Conservation (phyloP, 2,113 vertebrate species). For the Calonectris borealis region DNA sequence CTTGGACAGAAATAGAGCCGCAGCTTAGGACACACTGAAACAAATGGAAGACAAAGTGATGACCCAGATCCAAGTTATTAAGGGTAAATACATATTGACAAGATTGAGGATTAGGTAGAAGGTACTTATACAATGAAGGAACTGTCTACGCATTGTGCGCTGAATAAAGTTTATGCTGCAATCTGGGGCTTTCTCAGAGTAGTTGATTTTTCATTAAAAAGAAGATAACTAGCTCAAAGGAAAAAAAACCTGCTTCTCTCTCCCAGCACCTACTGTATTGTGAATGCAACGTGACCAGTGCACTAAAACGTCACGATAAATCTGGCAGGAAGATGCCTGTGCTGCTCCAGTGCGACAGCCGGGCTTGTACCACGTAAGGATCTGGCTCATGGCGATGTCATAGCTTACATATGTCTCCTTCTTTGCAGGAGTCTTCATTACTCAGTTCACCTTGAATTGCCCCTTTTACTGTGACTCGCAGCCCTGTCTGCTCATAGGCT, state of each 20-base stretch:
- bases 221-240: not conserved
- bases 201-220: not conserved
- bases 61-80: constrained; percentile 15
- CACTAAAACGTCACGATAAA: accelerated
- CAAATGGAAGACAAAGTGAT: constrained; percentile 9
- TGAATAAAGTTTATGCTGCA: not conserved
- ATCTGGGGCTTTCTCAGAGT: not conserved
- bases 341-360: not conserved
- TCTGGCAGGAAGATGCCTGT: not conserved
- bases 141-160: accelerated
- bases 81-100: constrained; percentile 39
- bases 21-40: constrained; percentile 15
- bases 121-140: not conserved
- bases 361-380: not conserved
- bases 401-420: not conserved
- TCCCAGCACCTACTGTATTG: not conserved
- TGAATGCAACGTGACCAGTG: accelerated
- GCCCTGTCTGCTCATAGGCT: not conserved
- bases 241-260: not conserved
- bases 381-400: not conserved
- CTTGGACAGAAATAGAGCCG: constrained; percentile 45
- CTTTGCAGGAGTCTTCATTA: not conserved
- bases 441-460: not conserved
- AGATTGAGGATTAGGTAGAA: constrained; percentile 23
- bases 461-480: not conserved